Percentiles rank a stretch among this genome's conserved stretches.
These are phyloP conservation scores for Armadillidium nasatum DNA, from an alignment of 1,140 invertebrate species.

Conservation along the genomic window DNA sequence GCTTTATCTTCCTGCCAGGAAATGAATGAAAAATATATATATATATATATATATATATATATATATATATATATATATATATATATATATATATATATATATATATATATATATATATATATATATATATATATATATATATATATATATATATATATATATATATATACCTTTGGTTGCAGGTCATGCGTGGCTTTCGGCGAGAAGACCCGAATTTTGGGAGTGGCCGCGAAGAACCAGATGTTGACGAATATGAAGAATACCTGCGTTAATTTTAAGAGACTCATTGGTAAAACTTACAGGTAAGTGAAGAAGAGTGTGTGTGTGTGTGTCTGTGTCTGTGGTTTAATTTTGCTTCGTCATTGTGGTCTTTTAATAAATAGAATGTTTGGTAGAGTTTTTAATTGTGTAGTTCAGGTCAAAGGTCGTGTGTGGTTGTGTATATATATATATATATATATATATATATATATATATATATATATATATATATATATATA, in stretches of 20 bases:
- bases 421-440: too few species aligned
- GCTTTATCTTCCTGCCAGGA: background rate
- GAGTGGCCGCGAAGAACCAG: slow-evolving; percentile 94
- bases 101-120: slow-evolving; percentile 5
- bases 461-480: too few species aligned
- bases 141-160: slow-evolving; percentile 13
- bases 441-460: too few species aligned
- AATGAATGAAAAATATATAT: background rate
- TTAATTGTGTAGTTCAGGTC: too few species aligned
- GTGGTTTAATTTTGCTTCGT: too few species aligned
- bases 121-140: slow-evolving; percentile 19
- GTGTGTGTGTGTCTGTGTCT: too few species aligned
- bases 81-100: background rate
- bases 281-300: slow-evolving; percentile 68
- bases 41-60: slow-evolving; percentile 7
- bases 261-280: slow-evolving; percentile 89
- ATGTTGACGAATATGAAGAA: slow-evolving; percentile 96
- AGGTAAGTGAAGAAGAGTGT: slow-evolving; percentile 26
- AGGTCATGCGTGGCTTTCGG: slow-evolving; percentile 94
- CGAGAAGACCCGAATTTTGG: slow-evolving; percentile 83
- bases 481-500: too few species aligned
- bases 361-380: too few species aligned
- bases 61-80: background rate
- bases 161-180: slow-evolving; percentile 47
- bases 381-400: too few species aligned